phyloP scores from a whole-genome alignment of 2,797 vertebrate species.

The Pangasius djambal region DNA sequence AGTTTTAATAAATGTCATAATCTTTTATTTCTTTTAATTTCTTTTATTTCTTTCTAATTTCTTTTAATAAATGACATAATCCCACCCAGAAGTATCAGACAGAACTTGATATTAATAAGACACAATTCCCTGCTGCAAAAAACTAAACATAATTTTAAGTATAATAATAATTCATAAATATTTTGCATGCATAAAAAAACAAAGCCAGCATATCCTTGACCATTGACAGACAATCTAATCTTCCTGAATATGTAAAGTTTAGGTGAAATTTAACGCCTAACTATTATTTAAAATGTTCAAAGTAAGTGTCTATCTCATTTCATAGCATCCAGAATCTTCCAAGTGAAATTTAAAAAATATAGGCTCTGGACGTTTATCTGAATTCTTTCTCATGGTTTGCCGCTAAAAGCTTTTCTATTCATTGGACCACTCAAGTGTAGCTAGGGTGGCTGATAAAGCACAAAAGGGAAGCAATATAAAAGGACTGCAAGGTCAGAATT shows the following conservation, averaged over 20 bases:
- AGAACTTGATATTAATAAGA: too few relatives aligned
- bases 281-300: not conserved
- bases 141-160: not conserved
- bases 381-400: not conserved
- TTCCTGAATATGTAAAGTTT: not conserved
- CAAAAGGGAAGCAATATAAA: conserved; percentile 25
- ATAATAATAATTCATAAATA: not conserved
- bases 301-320: not conserved
- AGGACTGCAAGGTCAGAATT: conserved; percentile 44
- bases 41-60: too few relatives aligned
- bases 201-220: not conserved
- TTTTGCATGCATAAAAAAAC: not conserved
- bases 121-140: too few relatives aligned
- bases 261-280: not conserved
- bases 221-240: not conserved
- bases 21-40: too few relatives aligned
- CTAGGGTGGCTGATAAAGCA: conserved; percentile 18
- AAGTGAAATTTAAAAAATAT: not conserved
- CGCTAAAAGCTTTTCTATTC: conserved; percentile 47
- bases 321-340: not conserved
- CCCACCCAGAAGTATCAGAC: too few relatives aligned
- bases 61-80: too few relatives aligned
- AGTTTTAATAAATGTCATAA: too few relatives aligned
- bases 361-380: not conserved
- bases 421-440: conserved; percentile 4